Base-by-base conservation (phyloP, 2,888 invertebrate species). In the Drosophila buzzatii region DNA sequence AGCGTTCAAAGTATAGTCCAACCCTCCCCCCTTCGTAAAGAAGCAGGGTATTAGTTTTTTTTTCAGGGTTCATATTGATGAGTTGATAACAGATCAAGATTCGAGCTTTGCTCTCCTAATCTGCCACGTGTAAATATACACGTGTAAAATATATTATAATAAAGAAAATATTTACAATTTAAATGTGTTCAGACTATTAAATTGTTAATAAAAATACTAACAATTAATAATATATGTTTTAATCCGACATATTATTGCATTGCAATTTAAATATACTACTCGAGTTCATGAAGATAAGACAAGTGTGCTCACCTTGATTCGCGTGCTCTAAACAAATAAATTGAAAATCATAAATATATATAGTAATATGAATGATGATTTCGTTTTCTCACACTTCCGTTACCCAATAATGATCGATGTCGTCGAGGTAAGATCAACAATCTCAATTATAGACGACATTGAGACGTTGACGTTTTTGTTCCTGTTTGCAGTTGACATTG, bases 371-470 rank as follows among this genome's bases (percentile, higher is more conserved):
- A 31, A 31, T 49, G n/a, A 31, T 31, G 10, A 18, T 33, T 18
- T 18, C 31, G n/a, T 33, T 49, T 33, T 12, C 31, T 58, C 58
- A 27, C 33, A 33, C 31, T 70, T 47, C 42, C 23, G 18, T n/a
- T 14, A 20, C 18, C 10, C 12, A 56, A 56, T 35, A 52, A 66
- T 74, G 49, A 78, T 41, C 20, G 3, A 51, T 16, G 33, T 10
- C 16, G 75, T 44, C 47, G 75, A 74, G 27, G 79, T 71, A 14
- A 79, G 45, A 70, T 84, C 87, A 41, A 86, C 87, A 41, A 86
- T 84, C 60, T 84, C 77, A 58, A 82, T 82, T 60, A 81, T 73
- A 33, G 86, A 70, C 35, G 51, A 33, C 45, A 49, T 37, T 33
- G 66, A 45, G 7, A 35, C 27, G 49, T 65, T 60, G 31, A 3